Evolutionary conservation across 35 echinoderm and acorn worm genomes (phyloP), one percentile per base, ranked within the genome.

Genomic region (Eucidaris tribuloides): DNA sequence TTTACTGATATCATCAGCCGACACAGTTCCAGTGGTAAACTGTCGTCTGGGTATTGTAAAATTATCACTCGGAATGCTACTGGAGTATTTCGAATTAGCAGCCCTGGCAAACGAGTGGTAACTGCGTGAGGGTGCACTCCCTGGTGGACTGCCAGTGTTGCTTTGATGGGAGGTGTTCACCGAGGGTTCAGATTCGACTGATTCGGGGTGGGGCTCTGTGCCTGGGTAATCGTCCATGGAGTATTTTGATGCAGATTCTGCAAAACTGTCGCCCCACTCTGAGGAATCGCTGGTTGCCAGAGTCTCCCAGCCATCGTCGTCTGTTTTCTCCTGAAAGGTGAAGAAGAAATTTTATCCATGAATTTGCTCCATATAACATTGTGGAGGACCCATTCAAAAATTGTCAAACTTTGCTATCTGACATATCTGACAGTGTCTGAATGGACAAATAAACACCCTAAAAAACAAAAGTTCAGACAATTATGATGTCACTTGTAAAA

Each of bases 241-340:
- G n/a, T 42, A 74, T 40, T 74, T 27, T 14, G 68, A 74, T 2
- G 68, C 68, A 14, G 68, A 74, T 36, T 74, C 68, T 2, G 68
- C 68, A 44, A 74, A 74, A 40, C 35, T 74, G 37, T 74, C 68
- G 24, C 68, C 68, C 68, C 68, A 74, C 37, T 74, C 68, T 23
- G 38, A 33, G 11, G 68, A 40, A 44, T 74, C 68, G 30, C 68
- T 74, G 9, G 68, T 74, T n/a, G 44, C 41, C 7, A 74, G 24
- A 19, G 33, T 42, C 7, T 74, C 68, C 36, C 68, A 42, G 7
- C n/a, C 11, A 41, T 74, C 68, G 5, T 74, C 68, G 44, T 44
- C 37, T 20, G 38, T 74, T 40, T 44, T 36, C 29, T 31, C 34
- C 68, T 74, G 48, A n/a, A n/a, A n/a, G n/a, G n/a, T n/a, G n/a